A percentile compares a stretch with the other conserved stretches of the same genome.
phyloP scores from a whole-genome alignment of 1,140 invertebrate genomes.

The Eriosoma lanigerum region DNA sequence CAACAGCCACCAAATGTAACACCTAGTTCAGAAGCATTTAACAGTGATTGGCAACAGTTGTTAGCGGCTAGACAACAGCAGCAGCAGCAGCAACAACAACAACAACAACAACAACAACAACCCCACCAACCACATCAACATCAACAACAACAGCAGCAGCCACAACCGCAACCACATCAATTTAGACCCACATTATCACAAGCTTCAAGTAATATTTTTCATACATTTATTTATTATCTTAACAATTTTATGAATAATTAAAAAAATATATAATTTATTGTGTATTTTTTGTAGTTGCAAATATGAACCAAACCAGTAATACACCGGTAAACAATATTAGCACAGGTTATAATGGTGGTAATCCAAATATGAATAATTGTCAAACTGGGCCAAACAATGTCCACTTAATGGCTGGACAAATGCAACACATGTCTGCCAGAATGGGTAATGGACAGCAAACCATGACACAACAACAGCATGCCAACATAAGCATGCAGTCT shows the following conservation, averaged over 20 bases:
- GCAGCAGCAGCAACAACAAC: slow-evolving; percentile 25
- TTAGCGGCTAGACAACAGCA: slow-evolving; percentile 44
- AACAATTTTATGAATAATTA: background rate
- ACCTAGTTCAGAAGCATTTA: slow-evolving; percentile 40
- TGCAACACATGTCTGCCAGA: slow-evolving; percentile 45
- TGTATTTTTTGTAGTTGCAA: slow-evolving; percentile 24
- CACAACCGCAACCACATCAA: slow-evolving; percentile 12
- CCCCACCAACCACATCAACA: background rate
- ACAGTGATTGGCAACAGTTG: slow-evolving; percentile 47
- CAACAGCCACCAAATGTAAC: slow-evolving; percentile 46
- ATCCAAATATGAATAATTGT: slow-evolving; percentile 27
- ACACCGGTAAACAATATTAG: slow-evolving; percentile 44
- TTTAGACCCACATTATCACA: slow-evolving; percentile 32
- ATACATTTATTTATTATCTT: background rate
- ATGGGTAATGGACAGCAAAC: slow-evolving; percentile 40
- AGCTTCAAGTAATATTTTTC: slow-evolving; percentile 35
- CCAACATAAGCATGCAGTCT: slow-evolving; percentile 40
- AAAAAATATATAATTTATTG: too few relatives aligned
- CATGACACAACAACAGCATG: slow-evolving; percentile 39
- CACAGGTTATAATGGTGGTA: background rate
- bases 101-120: slow-evolving; percentile 18
- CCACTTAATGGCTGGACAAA: slow-evolving; percentile 47
- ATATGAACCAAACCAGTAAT: slow-evolving; percentile 23
- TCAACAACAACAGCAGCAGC: slow-evolving; percentile 6
- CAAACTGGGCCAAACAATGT: slow-evolving; percentile 11